Evolutionary conservation across 2,888 invertebrate species (phyloP), one percentile per base, ranked within the genome.

Genomic region (Tiphia femorata): DNA sequence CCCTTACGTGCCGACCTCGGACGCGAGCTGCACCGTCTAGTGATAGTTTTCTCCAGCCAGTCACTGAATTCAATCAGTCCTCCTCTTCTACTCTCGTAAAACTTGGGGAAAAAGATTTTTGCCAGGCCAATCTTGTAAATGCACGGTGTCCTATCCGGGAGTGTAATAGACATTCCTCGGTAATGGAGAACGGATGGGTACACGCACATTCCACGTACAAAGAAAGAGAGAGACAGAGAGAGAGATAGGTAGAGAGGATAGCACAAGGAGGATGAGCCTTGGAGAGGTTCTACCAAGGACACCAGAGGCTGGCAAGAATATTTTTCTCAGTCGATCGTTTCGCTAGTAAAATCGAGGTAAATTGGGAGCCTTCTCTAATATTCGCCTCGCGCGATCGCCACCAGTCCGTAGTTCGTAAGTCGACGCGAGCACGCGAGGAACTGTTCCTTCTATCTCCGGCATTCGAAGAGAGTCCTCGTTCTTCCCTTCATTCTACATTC

Each of bases 21-120:
- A 81, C 33, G 64, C 81, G 48, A 77, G 81, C 53, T 81, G 81
- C 54, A 79, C 81, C 50, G 81, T 81, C 59, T 81, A 81, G 79
- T 61, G 60, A 50, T 21, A 30, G 21, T 12, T 30, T 48, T 29
- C 23, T 38, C 44, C 12, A 30, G 12, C 23, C n/a, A 20, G 35
- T 49, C 17, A 20, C 6, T 12, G 12, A 3, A n/a, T 1, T 33
- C 33, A n/a, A n/a, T n/a, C n/a, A n/a, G n/a, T n/a, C n/a, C n/a
- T n/a, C n/a, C n/a, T n/a, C 2, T 33, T 33, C 33, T 33, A 12
- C 5, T n/a, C 14, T 14, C 12, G 33, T 33, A 14, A 33, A 4
- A 8, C 33, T 7, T 33, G 3, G 7, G 2, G n/a, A n/a, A n/a
- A n/a, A n/a, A n/a, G n/a, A n/a, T n/a, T n/a, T n/a, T n/a, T n/a